These are phyloP conservation scores for Molorchus minor DNA, from an alignment of 2,888 invertebrate species.

Conservation along the genomic window DNA sequence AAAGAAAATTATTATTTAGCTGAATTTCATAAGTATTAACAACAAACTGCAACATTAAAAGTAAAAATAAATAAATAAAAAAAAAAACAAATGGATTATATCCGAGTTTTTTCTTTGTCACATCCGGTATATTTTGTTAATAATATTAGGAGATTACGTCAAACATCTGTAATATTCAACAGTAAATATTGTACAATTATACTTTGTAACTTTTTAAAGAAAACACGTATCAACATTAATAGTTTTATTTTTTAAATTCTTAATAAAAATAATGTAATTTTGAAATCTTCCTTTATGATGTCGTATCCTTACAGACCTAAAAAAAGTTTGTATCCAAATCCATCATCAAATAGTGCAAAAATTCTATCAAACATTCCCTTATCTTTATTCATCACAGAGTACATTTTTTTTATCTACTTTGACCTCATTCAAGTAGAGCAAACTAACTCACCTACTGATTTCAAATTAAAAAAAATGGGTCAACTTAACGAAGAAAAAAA, in stretches of 20 bases:
- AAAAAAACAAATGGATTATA: background rate
- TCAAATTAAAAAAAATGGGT: no score
- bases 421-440: constrained; percentile 1
- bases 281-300: background rate
- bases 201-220: constrained; percentile 33
- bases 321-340: constrained; percentile 1
- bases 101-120: background rate
- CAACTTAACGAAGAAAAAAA: no score
- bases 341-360: constrained; percentile 40
- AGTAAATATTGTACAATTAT: constrained; percentile 45
- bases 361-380: constrained; percentile 22
- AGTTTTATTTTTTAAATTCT: constrained; percentile 26
- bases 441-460: no score
- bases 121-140: background rate
- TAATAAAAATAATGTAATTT: constrained; percentile 21
- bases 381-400: constrained; percentile 24
- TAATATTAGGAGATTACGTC: background rate
- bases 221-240: constrained; percentile 38
- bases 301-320: constrained; percentile 5
- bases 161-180: constrained; percentile 26
- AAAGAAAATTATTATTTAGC: constrained; percentile 33
- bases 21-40: constrained; percentile 2
- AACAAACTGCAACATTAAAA: constrained; percentile 1
- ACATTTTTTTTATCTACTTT: background rate
- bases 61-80: background rate